Conservation (phyloP, 2,888 invertebrate species). For the Drosophila pegasa region DNA sequence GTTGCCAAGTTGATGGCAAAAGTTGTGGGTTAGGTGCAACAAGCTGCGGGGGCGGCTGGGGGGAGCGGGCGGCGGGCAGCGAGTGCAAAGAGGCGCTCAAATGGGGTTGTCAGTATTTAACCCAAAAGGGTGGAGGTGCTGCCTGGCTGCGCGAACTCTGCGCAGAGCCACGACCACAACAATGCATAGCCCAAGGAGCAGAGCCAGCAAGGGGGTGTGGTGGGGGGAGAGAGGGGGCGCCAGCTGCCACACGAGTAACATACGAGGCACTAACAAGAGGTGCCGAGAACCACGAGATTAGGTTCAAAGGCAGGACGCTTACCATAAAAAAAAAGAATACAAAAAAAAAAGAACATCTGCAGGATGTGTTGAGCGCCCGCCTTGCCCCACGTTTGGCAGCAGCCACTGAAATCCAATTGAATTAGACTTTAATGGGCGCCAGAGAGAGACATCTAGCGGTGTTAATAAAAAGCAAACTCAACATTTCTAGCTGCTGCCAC, state of each 20-base stretch:
- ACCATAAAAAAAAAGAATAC: conserved; percentile 12
- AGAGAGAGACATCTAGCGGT: conserved; percentile 80
- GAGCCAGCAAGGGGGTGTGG: background rate
- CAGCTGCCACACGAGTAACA: conserved; percentile 52
- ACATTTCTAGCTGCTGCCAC: conserved; percentile 51
- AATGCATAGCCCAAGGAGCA: conserved; percentile 27
- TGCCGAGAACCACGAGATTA: conserved; percentile 81
- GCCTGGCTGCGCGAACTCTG: conserved; percentile 82
- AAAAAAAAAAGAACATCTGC: conserved; percentile 16
- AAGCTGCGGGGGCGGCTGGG: conserved; percentile 19
- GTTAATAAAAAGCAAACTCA: conserved; percentile 72
- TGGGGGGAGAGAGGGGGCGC: background rate
- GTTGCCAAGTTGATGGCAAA: conserved; percentile 64
- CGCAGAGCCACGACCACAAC: conserved; percentile 68
- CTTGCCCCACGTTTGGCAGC: conserved; percentile 25
- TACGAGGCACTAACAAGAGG: conserved; percentile 77
- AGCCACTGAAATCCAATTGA: conserved; percentile 69
- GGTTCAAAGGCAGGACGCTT: conserved; percentile 75
- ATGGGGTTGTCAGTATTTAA: conserved; percentile 84
- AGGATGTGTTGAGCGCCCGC: conserved; percentile 43
- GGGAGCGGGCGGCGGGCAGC: conserved; percentile 36
- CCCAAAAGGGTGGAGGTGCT: conserved; percentile 84
- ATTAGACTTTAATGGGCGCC: conserved; percentile 73
- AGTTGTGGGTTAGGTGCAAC: conserved; percentile 69
- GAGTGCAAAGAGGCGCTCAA: conserved; percentile 83